Conservation (phyloP, 2,888 invertebrate genomes). For the Oligia strigilis region DNA sequence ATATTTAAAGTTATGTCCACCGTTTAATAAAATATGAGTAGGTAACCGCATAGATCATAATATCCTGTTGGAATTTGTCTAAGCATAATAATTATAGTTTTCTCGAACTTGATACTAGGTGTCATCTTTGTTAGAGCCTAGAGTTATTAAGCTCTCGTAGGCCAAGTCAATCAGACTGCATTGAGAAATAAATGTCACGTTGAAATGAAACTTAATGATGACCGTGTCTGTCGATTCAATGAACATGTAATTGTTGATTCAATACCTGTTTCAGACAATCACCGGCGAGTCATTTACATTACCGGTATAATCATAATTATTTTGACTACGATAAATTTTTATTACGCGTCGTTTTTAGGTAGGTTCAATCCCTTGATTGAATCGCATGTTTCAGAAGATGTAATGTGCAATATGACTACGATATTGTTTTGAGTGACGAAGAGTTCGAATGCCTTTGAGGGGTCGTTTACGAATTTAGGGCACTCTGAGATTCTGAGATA, state of each 20-base stretch:
- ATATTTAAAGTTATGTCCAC: neutral
- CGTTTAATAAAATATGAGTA: neutral
- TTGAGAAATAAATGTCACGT: conserved; percentile 9
- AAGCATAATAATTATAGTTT: conserved; percentile 1
- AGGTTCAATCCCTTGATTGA: neutral
- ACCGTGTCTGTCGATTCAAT: conserved; percentile 30
- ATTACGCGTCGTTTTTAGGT: neutral
- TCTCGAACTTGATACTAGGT: conserved; percentile 2
- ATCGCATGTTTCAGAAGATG: neutral
- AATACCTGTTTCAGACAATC: conserved; percentile 37
- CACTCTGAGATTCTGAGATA: conserved; percentile 59
- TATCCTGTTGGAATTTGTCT: neutral
- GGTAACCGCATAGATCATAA: neutral
- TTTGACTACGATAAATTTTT: neutral
- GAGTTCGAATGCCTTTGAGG: conserved; percentile 68
- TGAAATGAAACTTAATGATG: conserved; percentile 20
- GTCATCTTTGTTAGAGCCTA: neutral
- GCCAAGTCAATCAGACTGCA: neutral
- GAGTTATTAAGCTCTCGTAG: conserved; percentile 17
- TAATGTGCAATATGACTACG: neutral
- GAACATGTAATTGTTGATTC: conserved; percentile 32
- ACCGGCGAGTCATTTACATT: conserved; percentile 37
- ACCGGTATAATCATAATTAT: conserved; percentile 33
- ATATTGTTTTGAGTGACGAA: conserved; percentile 12
- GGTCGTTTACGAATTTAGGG: conserved; percentile 70